Base-by-base conservation (phyloP, 1,140 invertebrate genomes). In the Spodoptera litura region DNA sequence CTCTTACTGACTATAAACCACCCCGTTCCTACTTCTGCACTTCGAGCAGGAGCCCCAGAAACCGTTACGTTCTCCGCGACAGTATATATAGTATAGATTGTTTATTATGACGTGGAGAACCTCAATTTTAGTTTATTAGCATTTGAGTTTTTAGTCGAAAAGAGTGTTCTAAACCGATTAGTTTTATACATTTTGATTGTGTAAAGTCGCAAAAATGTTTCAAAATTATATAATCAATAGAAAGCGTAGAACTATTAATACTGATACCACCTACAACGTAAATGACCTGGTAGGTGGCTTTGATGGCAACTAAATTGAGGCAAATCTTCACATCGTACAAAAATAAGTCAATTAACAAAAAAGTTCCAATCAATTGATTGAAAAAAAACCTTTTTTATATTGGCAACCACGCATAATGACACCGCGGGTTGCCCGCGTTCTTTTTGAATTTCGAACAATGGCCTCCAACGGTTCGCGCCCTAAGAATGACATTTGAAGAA, bases 361-460 rank as follows among this genome's bases (percentile, higher is more conserved):
- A 83, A 72, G 74, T 84, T 78, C 80, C 78, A 84, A 85, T 91
- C 85, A 87, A 89, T 89, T 87, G 84, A 85, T 87, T 87, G 38
- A 10, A 44, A 88, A 89, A 85, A 82, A 84, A 78, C 64, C 83
- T 89, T 88, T 91, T 89, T 89, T 85, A 88, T 87, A 85, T 86
- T 88, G 81, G 87, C 90, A 88, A 86, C 89, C 87, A 87, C 89
- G 86, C 91, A 93, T 92, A 93, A 93, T 89, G 85, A 85, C 89
- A 83, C 90, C 75, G 84, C 90, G 88, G 91, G 91, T 86, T 73
- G 85, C 84, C 88, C 64, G 72, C 87, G 85, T 91, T 93, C 88
- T 78, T 88, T 91, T 91, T 86, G 85, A 91, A 91, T 89, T 82
- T 82, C 79, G 78, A 87, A 92, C 91, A 93, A 93, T 90, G 87